Conservation (phyloP, 2,797 vertebrate genomes). For the Rhincodon typus region DNA sequence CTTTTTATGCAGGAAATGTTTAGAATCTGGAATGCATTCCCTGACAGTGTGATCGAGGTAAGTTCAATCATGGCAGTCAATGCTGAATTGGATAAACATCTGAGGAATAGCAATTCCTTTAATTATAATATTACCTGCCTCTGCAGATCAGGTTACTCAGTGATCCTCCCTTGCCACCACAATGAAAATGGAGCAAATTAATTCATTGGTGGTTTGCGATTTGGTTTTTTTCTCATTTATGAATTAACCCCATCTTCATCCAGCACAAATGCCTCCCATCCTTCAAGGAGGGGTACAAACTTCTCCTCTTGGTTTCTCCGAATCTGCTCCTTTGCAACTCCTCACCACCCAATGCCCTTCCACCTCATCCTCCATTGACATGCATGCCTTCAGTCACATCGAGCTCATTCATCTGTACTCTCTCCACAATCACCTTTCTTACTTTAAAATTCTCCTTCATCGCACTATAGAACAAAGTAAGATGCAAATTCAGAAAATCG, state of each 20-base stretch:
- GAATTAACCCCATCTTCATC: not conserved
- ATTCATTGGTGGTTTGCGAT: not conserved
- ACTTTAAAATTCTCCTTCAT: not conserved
- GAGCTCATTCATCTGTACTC: not conserved
- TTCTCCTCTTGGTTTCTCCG: not conserved
- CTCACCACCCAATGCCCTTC: too few species aligned
- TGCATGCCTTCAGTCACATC: not conserved
- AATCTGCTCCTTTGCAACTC: not conserved
- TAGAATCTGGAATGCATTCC: too few species aligned
- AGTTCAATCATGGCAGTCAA: too few species aligned
- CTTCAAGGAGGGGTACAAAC: not conserved
- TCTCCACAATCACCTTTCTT: not conserved
- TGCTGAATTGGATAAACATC: too few species aligned
- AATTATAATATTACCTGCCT: not conserved
- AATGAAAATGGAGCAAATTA: not conserved
- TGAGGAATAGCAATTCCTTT: too few species aligned
- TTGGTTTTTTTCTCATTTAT: not conserved
- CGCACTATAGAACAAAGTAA: too few species aligned
- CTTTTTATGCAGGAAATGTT: too few species aligned
- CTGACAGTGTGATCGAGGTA: too few species aligned
- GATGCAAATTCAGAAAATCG: too few species aligned
- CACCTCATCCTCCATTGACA: not conserved
- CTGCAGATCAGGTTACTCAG: not conserved
- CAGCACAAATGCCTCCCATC: not conserved
- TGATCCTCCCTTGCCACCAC: not conserved